Evolutionary conservation across 2,113 vertebrate genomes (phyloP), one percentile per base, ranked within the genome.

Genomic region (Aegypius monachus): DNA sequence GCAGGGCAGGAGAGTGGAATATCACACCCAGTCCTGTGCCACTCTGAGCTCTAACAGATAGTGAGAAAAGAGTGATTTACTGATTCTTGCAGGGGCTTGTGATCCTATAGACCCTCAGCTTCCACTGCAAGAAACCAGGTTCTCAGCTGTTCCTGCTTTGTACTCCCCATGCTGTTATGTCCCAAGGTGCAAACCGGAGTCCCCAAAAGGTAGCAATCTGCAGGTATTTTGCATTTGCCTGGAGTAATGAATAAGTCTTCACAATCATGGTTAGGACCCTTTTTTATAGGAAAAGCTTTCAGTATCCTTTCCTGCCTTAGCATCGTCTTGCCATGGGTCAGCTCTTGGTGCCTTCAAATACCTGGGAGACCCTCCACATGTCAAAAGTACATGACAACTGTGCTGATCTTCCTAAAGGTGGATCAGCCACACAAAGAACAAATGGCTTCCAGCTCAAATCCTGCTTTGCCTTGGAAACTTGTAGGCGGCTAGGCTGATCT

Each of bases 181-280:
- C 32, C 50, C 53, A 56, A 21, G 36, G 8, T 82, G 15, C 31
- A 87, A 70, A 32, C 43, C 0, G 0, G 36, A 61, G 10, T 16
- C 36, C 1, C 36, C 47, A 17, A 53, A 34, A 56, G 21, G 29
- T 4, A 45, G 23, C 1, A 40, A 2, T 72, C 43, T 59, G 10
- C 3, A 48, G 34, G 16, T 34, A 25, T 8, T 92, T 53, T 65
- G 23, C 31, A 17, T 32, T 66, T 85, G 1, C 22, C 5, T 58
- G 55, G 11, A 23, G 32, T 14, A 12, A 42, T 38, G 34, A n/a
- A 70, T 17, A 79, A n/a, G 2, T 13, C 27, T 16, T 83, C 8
- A 7, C 31, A 36, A 1, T 52, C 22, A 1, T 23, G 8, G 7
- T 0, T 61, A 9, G 32, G 13, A n/a, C 0, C 0, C 6, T 62